Evolutionary conservation across 92 coral and sea anemone genomes (phyloP).

Genomic region (Palythoa grandis): DNA sequence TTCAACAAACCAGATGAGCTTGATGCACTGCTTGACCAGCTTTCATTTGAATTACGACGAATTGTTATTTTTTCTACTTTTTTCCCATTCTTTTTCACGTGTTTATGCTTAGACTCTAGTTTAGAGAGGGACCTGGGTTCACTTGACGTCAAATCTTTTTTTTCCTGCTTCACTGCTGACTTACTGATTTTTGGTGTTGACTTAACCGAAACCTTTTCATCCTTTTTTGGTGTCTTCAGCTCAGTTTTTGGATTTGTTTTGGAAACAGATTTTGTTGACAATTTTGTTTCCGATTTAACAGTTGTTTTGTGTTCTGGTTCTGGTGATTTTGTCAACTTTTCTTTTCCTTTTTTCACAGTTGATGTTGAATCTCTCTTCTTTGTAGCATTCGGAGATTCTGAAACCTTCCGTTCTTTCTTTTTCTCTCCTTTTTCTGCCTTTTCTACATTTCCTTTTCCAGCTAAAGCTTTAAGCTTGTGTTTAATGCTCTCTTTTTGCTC

Average conservation of each 20-base stretch:
- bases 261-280: background rate
- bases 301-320: constrained; percentile 15
- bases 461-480: constrained; percentile 82
- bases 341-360: constrained; percentile 31
- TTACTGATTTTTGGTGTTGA: constrained; percentile 12
- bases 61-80: constrained; percentile 82
- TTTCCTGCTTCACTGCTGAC: constrained; percentile 8
- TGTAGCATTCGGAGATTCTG: background rate
- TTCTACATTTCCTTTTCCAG: constrained; percentile 59
- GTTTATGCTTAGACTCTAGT: constrained; percentile 31
- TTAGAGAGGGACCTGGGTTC: constrained; percentile 16
- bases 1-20: constrained; percentile 70
- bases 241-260: constrained; percentile 19
- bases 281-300: constrained; percentile 1
- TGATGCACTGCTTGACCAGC: constrained; percentile 87
- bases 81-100: constrained; percentile 66
- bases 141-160: background rate
- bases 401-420: constrained; percentile 31
- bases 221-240: constrained; percentile 44
- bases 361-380: constrained; percentile 43
- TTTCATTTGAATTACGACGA: constrained; percentile 92
- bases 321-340: constrained; percentile 18
- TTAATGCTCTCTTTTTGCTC: constrained; percentile 77
- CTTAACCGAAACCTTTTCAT: constrained; percentile 19
- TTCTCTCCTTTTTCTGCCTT: constrained; percentile 41